These are phyloP conservation scores for Opisthocomus hoazin DNA, from an alignment of 2,113 vertebrate genomes.

Conservation along the genomic window DNA sequence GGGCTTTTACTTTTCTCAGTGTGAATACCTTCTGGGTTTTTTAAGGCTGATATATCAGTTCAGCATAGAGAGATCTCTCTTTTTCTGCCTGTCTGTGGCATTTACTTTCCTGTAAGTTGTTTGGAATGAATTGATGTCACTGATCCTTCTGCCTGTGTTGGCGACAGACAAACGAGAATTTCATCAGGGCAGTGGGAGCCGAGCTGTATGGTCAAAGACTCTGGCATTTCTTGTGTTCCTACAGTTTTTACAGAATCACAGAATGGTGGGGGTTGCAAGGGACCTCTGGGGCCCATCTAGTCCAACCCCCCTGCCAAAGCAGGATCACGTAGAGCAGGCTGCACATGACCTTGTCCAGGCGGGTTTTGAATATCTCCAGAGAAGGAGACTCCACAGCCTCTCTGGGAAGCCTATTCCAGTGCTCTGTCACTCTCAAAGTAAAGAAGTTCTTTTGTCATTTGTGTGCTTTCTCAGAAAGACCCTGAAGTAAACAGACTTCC, in stretches of 20 bases:
- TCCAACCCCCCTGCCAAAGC: too few species aligned
- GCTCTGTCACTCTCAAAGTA: too few species aligned
- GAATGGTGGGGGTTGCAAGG: too few species aligned
- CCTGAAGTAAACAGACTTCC: neutral
- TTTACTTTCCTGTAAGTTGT: neutral
- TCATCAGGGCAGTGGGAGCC: neutral
- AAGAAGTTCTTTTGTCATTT: too few species aligned
- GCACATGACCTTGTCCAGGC: too few species aligned
- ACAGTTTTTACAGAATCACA: too few species aligned
- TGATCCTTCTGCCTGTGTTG: neutral
- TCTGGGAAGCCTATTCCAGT: too few species aligned
- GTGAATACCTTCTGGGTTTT: neutral
- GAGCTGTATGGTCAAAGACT: neutral
- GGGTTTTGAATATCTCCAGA: too few species aligned
- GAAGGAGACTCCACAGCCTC: too few species aligned
- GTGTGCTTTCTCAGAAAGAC: neutral
- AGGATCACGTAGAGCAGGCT: too few species aligned
- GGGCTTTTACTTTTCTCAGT: neutral
- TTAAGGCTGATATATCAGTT: neutral
- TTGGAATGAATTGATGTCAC: neutral
- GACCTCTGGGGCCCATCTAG: too few species aligned
- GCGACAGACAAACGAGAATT: neutral
- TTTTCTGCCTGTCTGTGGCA: neutral
- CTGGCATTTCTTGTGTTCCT: neutral
- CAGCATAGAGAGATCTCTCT: neutral